Conservation (phyloP, 2,113 vertebrate genomes). For the Chaetodon auriga region DNA sequence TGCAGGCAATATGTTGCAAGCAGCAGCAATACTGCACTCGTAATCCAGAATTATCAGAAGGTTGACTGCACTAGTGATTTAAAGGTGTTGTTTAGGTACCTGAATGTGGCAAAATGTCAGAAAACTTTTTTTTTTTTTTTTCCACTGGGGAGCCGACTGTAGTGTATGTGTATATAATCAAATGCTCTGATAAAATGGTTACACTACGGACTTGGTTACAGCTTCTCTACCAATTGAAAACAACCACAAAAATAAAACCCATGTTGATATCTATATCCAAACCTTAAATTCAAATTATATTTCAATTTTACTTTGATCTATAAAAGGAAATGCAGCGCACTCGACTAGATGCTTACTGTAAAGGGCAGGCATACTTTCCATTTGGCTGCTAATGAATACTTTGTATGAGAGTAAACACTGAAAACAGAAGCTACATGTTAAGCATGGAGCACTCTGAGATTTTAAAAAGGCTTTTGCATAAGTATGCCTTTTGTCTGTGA, state of each 20-base stretch:
- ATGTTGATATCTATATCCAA: background rate
- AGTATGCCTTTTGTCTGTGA: background rate
- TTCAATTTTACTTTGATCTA: background rate
- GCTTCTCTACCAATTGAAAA: background rate
- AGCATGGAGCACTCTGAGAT: background rate
- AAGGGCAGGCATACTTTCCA: constrained; percentile 4
- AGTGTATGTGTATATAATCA: background rate
- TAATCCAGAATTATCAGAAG: constrained; percentile 57
- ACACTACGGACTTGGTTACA: background rate
- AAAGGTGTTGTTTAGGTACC: constrained; percentile 2
- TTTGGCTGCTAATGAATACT: background rate
- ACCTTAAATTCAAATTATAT: background rate
- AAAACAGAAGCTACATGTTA: background rate
- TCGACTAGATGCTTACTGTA: background rate
- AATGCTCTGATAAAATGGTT: background rate
- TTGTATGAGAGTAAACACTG: background rate
- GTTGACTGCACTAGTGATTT: constrained; percentile 20
- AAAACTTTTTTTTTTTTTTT: background rate
- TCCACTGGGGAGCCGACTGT: background rate
- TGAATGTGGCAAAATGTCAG: background rate
- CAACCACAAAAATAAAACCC: background rate
- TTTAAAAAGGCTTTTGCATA: constrained; percentile 11
- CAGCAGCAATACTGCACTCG: constrained; percentile 37
- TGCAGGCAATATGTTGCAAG: constrained; percentile 58
- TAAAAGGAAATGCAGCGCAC: background rate